A percentile compares a stretch with the other conserved stretches of the same genome.
Evolutionary conservation across 2,888 invertebrate species (phyloP).

Genomic region (Steromphala cineraria): DNA sequence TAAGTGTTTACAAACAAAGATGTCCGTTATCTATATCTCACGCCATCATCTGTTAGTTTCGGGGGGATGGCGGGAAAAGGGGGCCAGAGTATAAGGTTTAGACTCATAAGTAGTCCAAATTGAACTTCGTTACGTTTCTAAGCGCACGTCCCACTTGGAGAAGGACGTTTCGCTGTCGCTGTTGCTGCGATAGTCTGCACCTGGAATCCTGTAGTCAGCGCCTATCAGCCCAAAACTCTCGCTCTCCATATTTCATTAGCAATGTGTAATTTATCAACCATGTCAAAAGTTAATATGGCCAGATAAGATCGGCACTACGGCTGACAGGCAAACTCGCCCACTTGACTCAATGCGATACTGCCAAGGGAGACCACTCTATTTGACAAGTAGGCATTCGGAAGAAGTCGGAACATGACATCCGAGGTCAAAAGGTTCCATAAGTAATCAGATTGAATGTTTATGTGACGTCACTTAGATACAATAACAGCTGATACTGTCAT

Average conservation of each 20-base stretch:
- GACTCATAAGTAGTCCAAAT: background rate
- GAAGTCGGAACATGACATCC: background rate
- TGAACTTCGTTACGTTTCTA: background rate
- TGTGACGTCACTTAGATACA: background rate
- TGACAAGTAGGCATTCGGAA: conserved; percentile 1
- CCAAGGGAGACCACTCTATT: conserved; percentile 17
- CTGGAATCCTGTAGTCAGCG: background rate
- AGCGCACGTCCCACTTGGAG: background rate
- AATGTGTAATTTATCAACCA: conserved; percentile 18
- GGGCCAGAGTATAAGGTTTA: background rate
- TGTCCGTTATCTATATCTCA: background rate
- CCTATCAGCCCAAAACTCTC: background rate
- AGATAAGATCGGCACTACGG: background rate
- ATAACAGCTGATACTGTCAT: conserved; percentile 7
- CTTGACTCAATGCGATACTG: conserved; percentile 13
- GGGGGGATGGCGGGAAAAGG: background rate
- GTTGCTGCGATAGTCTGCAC: background rate
- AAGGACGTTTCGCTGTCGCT: background rate
- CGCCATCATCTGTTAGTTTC: background rate
- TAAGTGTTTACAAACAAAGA: conserved; percentile 3
- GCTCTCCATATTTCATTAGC: conserved; percentile 19
- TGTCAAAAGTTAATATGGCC: conserved; percentile 19
- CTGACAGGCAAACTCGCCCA: background rate
- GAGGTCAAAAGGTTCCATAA: background rate
- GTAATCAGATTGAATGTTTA: conserved; percentile 15